phyloP scores from a whole-genome alignment of 2,797 vertebrate species.

The Ctenochaetus hawaiiensis region DNA sequence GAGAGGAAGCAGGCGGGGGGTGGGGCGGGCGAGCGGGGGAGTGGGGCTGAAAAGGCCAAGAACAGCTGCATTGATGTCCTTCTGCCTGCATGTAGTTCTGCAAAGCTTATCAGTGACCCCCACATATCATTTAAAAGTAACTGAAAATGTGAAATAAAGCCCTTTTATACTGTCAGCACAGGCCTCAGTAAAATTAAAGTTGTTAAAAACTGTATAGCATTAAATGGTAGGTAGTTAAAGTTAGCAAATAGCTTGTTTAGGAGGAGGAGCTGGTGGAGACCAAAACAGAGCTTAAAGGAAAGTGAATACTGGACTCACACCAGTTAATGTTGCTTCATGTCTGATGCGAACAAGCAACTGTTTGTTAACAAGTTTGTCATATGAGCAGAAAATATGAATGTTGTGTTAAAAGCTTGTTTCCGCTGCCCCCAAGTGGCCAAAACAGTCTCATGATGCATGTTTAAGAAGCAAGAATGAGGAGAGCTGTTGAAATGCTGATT shows the following conservation, averaged over 20 bases:
- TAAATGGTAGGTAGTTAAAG: neutral
- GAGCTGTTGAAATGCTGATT: neutral
- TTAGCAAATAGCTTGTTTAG: neutral
- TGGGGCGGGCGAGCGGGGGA: too few species aligned
- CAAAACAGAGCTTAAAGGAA: neutral
- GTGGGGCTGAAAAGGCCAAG: conserved; percentile 14
- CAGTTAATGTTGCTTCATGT: neutral
- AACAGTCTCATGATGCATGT: neutral
- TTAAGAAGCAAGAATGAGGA: neutral
- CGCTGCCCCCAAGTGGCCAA: neutral
- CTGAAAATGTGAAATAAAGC: neutral
- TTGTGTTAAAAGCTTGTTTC: neutral
- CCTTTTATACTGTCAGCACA: neutral
- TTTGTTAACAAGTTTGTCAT: neutral
- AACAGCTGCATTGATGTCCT: conserved; percentile 67
- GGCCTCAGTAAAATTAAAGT: conserved; percentile 9
- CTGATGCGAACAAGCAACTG: neutral
- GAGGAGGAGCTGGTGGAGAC: neutral
- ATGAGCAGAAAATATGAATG: neutral
- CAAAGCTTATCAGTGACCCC: conserved; percentile 29
- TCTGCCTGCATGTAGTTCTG: conserved; percentile 31
- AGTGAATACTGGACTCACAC: neutral
- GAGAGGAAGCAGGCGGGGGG: conserved; percentile 52
- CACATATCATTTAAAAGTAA: conserved; percentile 19
- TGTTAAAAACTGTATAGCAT: neutral